phyloP scores from a whole-genome alignment of 2,797 vertebrate genomes.

The Pempheris klunzingeri region DNA sequence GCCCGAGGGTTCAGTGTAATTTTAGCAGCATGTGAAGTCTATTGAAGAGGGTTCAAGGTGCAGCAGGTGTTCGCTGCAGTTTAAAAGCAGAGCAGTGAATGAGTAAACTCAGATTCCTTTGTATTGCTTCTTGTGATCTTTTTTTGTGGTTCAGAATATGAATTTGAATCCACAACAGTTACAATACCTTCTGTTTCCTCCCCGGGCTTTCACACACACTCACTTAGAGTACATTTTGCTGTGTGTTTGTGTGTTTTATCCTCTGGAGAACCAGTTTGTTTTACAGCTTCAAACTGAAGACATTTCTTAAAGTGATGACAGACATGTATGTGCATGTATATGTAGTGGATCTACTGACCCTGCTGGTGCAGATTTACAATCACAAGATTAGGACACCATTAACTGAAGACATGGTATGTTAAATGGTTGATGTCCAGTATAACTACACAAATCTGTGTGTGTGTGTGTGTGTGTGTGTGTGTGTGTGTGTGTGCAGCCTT shows the following conservation, averaged over 20 bases:
- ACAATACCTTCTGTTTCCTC: neutral
- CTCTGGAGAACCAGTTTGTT: neutral
- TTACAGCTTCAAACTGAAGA: neutral
- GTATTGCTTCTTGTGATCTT: neutral
- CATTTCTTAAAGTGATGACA: neutral
- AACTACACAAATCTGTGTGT: constrained; percentile 30
- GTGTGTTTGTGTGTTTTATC: constrained; percentile 20
- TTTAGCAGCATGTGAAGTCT: constrained; percentile 9
- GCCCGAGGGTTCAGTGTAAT: constrained; percentile 1
- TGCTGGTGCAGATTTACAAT: too few species aligned
- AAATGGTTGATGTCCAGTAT: neutral
- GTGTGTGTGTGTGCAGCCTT: too few species aligned
- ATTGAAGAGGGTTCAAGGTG: neutral
- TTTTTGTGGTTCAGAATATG: neutral
- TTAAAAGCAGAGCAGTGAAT: neutral
- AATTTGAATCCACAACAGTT: neutral
- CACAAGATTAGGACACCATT: neutral
- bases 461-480: too few species aligned
- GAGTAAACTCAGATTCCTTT: neutral
- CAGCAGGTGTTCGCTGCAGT: rapidly evolving
- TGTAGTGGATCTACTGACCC: too few species aligned
- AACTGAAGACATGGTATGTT: neutral
- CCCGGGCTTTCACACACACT: neutral
- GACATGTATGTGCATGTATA: rapidly evolving
- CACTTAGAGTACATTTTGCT: neutral